These are phyloP conservation scores for human (Homo sapiens) DNA, from an alignment of 2,113 vertebrate genomes.

Conservation along the genomic window DNA sequence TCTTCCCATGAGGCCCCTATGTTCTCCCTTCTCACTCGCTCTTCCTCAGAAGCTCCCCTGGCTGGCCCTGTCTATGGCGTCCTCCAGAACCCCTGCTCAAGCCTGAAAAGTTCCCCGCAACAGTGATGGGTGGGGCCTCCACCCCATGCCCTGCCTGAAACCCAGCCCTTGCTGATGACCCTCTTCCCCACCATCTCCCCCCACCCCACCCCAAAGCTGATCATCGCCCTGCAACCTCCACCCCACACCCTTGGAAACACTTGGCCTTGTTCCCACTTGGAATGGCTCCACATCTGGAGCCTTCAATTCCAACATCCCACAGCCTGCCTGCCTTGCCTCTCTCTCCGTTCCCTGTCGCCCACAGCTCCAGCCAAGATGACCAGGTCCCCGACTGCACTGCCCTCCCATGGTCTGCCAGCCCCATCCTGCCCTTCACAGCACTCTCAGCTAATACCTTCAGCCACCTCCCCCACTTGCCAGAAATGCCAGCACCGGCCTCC, in stretches of 20 bases:
- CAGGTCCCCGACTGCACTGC: neutral
- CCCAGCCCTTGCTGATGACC: neutral
- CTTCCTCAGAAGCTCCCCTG: neutral
- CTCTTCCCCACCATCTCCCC: neutral
- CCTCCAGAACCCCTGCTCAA: neutral
- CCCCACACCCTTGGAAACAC: neutral
- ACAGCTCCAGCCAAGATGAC: neutral
- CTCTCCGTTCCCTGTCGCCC: neutral
- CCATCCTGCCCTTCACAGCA: neutral
- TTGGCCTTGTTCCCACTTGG: neutral
- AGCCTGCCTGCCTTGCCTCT: neutral
- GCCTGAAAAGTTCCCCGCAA: neutral
- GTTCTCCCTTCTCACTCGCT: neutral
- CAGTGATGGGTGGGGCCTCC: neutral
- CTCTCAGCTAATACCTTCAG: neutral
- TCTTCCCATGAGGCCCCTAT: fast-evolving
- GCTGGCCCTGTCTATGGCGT: neutral
- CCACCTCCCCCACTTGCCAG: neutral
- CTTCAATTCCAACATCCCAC: neutral
- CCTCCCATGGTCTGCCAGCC: neutral
- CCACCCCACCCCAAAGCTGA: neutral
- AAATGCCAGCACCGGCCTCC: neutral
- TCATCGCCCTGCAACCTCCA: neutral
- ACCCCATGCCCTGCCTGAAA: neutral
- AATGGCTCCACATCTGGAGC: neutral